A percentile compares a stretch with the other conserved stretches of the same genome.
These are phyloP conservation scores for Gopherus flavomarginatus DNA, from an alignment of 2,113 vertebrate species.

Conservation along the genomic window DNA sequence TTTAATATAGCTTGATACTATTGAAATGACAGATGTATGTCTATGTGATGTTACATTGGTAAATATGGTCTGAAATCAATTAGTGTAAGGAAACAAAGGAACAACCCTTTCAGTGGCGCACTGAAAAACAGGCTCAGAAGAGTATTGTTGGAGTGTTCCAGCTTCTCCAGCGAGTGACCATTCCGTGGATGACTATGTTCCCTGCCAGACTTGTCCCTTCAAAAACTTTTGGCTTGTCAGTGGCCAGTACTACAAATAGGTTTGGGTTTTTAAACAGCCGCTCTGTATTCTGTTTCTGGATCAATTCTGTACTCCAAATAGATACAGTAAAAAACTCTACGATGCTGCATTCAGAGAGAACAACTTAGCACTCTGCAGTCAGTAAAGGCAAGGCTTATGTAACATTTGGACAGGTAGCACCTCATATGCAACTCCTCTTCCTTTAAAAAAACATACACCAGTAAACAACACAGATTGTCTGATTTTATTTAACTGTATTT, in stretches of 20 bases:
- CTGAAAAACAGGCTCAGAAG: neutral
- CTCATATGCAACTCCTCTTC: fast-evolving
- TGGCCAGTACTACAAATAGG: fast-evolving
- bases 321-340: neutral
- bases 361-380: too few relatives aligned
- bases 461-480: neutral
- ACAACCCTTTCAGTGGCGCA: neutral
- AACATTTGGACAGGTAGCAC: neutral
- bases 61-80: neutral
- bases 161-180: neutral
- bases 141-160: neutral
- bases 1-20: neutral
- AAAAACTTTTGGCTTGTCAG: neutral
- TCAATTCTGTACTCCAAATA: neutral
- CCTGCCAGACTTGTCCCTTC: neutral
- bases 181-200: neutral
- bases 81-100: neutral
- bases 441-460: neutral
- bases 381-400: neutral
- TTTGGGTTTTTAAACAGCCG: neutral
- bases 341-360: neutral
- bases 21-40: neutral
- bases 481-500: neutral
- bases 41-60: neutral
- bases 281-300: neutral